Evolutionary conservation across 2,797 vertebrate genomes (phyloP).

Genomic region (Trachurus trachurus): DNA sequence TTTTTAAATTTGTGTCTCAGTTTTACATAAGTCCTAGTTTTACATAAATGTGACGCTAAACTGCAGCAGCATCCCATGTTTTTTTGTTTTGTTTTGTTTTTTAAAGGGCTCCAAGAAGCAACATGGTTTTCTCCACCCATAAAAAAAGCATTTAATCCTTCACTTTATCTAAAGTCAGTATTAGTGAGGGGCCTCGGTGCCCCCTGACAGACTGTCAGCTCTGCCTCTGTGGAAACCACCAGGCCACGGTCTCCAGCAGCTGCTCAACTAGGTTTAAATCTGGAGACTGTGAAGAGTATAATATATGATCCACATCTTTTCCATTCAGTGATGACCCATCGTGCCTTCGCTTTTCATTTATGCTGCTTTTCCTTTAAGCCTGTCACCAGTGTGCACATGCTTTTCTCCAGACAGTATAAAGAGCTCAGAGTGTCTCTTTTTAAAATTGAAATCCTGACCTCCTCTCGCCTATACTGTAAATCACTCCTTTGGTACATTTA

Average conservation of each 20-base stretch:
- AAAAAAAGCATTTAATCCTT: background rate
- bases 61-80: background rate
- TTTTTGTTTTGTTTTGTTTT: background rate
- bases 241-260: background rate
- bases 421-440: background rate
- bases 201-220: background rate
- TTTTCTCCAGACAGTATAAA: background rate
- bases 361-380: background rate
- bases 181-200: background rate
- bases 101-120: background rate
- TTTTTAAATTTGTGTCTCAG: background rate
- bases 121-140: background rate
- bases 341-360: background rate
- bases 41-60: background rate
- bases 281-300: background rate
- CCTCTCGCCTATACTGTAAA: background rate
- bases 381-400: background rate
- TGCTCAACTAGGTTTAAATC: background rate
- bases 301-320: background rate
- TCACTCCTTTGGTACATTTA: constrained; percentile 5
- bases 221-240: background rate
- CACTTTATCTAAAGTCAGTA: background rate
- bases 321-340: background rate
- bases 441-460: background rate
- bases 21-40: background rate